Evolutionary conservation across 2,797 vertebrate genomes (phyloP), one percentile per base, ranked within the genome.

Genomic region (Myripristis murdjan): DNA sequence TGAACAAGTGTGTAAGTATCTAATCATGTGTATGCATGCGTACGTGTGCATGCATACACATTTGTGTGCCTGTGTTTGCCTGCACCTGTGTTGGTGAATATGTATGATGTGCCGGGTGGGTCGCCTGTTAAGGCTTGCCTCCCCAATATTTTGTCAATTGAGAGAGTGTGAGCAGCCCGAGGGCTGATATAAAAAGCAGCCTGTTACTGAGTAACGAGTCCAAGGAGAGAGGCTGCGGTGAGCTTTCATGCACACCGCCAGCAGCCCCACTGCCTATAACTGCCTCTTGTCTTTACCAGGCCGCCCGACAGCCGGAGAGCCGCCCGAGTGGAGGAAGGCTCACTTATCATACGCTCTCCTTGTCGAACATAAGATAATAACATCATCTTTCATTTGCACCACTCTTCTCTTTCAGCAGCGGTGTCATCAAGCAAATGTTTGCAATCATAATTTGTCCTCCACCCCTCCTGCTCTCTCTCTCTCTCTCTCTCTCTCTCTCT

Each of bases 61-160:
- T 77, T 62, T 78, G 51, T 76, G 56, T 73, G 49, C 35, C 7
- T 41, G 59, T 59, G 23, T 55, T 41, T 37, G 16, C 48, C 39
- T 47, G 73, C 81, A 77, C 76, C 20, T 48, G 73, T 66, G 75
- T 70, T 74, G 60, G 39, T 41, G 58, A 23, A 39, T 51, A 16
- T 66, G 37, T 49, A 33, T 48, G 41, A 31, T 43, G 26, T 83
- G 64, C 57, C 23, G 73, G 56, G 64, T 46, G 14, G 52, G 51
- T 84, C 48, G 16, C 91, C 67, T 90, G 90, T 92, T 77, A 82
- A 43, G 71, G 81, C 91, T 90, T 93, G 91, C 71, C 85, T 77
- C 51, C 67, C 75, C 87, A 84, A 90, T 90, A 88, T 88, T 89
- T 90, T 88, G 82, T 86, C 86, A 87, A 87, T 87, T 75, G 41